A percentile compares a stretch with the other conserved stretches of the same genome.
phyloP scores from a whole-genome alignment of 2,888 invertebrate genomes.

The Tyria jacobaeae region DNA sequence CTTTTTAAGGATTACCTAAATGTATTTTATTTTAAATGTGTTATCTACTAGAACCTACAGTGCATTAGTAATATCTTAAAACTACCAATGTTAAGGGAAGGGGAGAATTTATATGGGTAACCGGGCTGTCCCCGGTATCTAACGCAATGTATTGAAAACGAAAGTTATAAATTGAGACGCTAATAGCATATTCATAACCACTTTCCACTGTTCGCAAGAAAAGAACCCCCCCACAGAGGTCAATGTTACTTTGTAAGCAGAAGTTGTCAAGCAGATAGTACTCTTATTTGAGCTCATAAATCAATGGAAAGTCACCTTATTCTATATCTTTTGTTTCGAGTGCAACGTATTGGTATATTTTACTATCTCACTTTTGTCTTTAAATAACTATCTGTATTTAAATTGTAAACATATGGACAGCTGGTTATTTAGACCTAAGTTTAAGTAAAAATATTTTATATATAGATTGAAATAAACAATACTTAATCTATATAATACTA shows the following conservation, averaged over 20 bases:
- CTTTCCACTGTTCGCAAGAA: neutral
- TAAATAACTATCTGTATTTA: conserved; percentile 2
- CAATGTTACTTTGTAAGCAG: neutral
- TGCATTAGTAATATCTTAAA: too few relatives aligned
- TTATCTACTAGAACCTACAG: neutral
- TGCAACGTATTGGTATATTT: neutral
- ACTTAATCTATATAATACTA: too few relatives aligned
- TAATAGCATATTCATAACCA: too few relatives aligned
- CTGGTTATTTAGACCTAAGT: neutral
- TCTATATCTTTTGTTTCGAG: neutral
- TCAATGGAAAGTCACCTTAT: conserved; percentile 5
- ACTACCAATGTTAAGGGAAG: neutral
- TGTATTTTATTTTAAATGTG: neutral
- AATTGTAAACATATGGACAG: conserved; percentile 4
- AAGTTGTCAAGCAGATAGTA: conserved; percentile 1
- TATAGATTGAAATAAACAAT: too few relatives aligned
- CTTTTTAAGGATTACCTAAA: neutral
- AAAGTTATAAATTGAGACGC: neutral
- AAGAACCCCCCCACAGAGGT: neutral
- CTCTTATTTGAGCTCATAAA: neutral
- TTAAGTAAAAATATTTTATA: too few relatives aligned
- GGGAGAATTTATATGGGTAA: neutral
- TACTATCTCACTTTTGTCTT: conserved; percentile 2
- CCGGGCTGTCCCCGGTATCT: neutral
- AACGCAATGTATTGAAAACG: too few relatives aligned